Base-by-base conservation (phyloP, 2,797 vertebrate species). In the Gephyroberyx darwinii region DNA sequence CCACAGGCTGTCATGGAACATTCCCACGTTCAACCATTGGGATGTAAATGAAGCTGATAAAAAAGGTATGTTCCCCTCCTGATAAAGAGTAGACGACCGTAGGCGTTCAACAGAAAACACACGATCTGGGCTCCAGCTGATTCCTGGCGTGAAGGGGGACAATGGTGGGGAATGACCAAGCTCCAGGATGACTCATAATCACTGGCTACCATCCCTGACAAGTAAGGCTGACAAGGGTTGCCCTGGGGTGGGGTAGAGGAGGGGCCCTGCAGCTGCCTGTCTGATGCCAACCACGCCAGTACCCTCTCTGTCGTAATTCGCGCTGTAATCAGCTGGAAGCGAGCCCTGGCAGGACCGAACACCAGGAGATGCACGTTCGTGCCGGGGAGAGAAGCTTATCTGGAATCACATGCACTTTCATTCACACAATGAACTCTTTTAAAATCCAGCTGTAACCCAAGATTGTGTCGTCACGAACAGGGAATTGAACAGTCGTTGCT, bases 351-450 rank as follows among this genome's bases (percentile, higher is more conserved):
- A 10, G 13, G 14, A 39, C 22, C 16, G 19, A 43, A 80, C 82
- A 78, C 73, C 74, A 20, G 65, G 37, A 80, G 60, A 68, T 0
- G 43, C 78, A 79, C 60, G 55, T 71, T 87, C 59, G 62, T 47
- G 54, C 71, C 54, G 55, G n/a, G 30, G 16, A 35, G 19, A n/a
- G 16, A n/a, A 0, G 60, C 77, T 87, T 81, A 88, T 86, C 87
- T 88, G 65, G 57, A 80, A 87, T 88, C 87, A 89, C 85, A 85
- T 86, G 86, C 59, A 57, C 51, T 65, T 71, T 60, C 56, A 81
- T 73, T 76, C 51, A 78, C 80, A 92, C 89, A 92, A 90, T 85
- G 84, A 80, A 47, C 65, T 50, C 71, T 45, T 86, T 87, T 90
- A 77, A 84, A 54, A 68, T 74, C 67, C 51, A 77, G 78, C 71